Conservation (phyloP, 92 coral and sea anemone species). For the Anthopleura xanthogrammica region DNA sequence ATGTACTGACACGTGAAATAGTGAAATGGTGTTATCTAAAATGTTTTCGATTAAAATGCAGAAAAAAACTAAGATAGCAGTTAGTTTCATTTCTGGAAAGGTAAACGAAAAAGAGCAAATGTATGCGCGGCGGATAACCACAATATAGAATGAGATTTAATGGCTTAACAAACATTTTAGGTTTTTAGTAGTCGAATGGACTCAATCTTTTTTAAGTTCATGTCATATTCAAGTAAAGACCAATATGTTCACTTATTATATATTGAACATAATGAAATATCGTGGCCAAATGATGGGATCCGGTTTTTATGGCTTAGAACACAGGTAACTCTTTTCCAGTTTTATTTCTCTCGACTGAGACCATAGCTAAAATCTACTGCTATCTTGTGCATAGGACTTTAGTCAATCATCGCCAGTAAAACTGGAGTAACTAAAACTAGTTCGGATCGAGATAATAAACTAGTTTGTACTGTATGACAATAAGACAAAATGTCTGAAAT, state of each 20-base stretch:
- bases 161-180: background rate
- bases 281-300: background rate
- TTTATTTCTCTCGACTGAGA: too few species aligned
- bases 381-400: background rate
- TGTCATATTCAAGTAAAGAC: background rate
- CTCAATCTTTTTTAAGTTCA: background rate
- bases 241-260: background rate
- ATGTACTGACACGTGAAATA: too few species aligned
- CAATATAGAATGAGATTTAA: background rate
- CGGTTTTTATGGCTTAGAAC: background rate
- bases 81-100: background rate
- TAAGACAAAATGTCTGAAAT: background rate
- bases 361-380: background rate
- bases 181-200: background rate
- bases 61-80: too few species aligned
- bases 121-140: background rate
- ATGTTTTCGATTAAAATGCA: too few species aligned
- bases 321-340: background rate
- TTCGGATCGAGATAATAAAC: background rate
- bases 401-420: background rate
- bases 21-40: too few species aligned
- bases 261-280: background rate
- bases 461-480: background rate
- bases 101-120: background rate
- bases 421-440: background rate